phyloP scores from a whole-genome alignment of 2,888 invertebrate genomes.

The Lacanobia wlatinum region DNA sequence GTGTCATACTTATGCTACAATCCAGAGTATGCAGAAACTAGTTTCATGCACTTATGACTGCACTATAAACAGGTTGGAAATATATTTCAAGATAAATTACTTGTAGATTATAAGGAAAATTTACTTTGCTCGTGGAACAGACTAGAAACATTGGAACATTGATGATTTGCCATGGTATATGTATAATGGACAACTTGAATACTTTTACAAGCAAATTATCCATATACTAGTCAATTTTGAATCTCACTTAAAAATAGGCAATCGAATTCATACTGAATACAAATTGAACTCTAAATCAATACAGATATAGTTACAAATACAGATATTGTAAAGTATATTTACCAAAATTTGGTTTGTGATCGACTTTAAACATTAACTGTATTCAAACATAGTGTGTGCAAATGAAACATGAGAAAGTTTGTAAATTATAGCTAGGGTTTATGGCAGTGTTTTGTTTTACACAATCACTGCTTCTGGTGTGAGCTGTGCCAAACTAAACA shows the following conservation, averaged over 20 bases:
- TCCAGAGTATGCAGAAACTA: not conserved
- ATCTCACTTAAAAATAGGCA: not conserved
- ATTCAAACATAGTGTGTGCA: not conserved
- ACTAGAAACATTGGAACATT: not conserved
- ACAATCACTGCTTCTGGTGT: not conserved
- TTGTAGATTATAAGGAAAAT: not conserved
- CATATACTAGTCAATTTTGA: not conserved
- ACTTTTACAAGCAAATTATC: not conserved
- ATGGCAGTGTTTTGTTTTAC: slow-evolving; percentile 8
- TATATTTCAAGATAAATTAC: slow-evolving; percentile 2
- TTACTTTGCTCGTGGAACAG: not conserved
- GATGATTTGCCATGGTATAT: not conserved
- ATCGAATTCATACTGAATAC: not conserved
- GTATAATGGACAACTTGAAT: not conserved
- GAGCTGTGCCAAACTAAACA: not conserved
- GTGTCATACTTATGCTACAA: not conserved
- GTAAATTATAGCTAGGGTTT: slow-evolving; percentile 11
- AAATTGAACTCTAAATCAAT: no score
- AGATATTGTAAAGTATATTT: no score
- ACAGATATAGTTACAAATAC: no score
- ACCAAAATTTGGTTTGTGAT: not conserved
- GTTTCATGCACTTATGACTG: no score
- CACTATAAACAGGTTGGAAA: not conserved
- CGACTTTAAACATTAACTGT: not conserved
- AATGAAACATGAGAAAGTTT: slow-evolving; percentile 16